Conservation (phyloP, 2,888 invertebrate genomes). For the Platycnemis pennipes region DNA sequence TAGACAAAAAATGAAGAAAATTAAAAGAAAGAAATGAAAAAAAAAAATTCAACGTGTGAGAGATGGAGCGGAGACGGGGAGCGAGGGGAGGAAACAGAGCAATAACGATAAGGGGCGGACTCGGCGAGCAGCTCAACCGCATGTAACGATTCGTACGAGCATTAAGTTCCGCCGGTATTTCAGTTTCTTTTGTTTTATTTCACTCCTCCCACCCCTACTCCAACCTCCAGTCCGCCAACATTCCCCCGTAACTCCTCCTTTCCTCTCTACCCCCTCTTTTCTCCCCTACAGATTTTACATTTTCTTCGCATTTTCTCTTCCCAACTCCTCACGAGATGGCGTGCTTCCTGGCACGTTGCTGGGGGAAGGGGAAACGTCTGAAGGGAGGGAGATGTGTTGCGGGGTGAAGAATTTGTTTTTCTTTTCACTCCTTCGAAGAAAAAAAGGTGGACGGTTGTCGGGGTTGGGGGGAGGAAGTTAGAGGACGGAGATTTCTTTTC, state of each 20-base stretch:
- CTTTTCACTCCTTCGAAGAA: neutral
- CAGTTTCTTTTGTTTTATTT: neutral
- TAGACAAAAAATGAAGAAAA: neutral
- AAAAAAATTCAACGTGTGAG: neutral
- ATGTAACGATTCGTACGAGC: constrained; percentile 40
- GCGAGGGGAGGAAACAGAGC: constrained; percentile 21
- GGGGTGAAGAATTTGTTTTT: neutral
- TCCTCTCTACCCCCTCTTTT: neutral
- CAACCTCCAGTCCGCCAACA: too few relatives aligned
- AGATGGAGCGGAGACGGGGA: neutral
- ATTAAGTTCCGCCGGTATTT: constrained; percentile 9
- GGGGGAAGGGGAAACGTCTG: neutral
- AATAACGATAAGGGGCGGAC: constrained; percentile 28
- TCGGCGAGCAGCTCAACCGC: constrained; percentile 38
- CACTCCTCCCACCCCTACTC: neutral
- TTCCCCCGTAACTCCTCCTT: neutral
- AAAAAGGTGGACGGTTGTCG: too few relatives aligned
- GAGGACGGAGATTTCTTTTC: neutral
- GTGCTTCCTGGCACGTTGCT: neutral
- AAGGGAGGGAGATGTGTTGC: neutral
- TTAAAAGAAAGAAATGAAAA: neutral
- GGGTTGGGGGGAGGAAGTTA: neutral
- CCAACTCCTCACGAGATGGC: constrained; percentile 7
- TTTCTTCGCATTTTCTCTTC: neutral
- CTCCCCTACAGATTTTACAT: neutral